A percentile compares a stretch with the other conserved stretches of the same genome.
Conservation (phyloP, 2,113 vertebrate genomes). For the Chitala chitala region DNA sequence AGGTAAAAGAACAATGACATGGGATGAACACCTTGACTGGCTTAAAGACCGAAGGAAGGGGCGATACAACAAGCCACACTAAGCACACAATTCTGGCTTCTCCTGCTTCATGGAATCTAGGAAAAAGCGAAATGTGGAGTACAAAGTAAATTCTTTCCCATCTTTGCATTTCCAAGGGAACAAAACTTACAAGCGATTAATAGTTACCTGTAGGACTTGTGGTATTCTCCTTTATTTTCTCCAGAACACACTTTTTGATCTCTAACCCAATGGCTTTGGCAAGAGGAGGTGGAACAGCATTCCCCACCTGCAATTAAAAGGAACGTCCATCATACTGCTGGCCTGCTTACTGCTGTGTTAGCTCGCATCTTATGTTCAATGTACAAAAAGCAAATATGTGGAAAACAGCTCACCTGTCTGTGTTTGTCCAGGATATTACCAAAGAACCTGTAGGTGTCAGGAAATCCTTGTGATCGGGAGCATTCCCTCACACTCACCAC, state of each 20-base stretch:
- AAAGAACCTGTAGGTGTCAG: constrained; percentile 87
- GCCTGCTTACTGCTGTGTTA: too few species aligned
- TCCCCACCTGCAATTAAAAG: constrained; percentile 69
- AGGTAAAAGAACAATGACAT: constrained; percentile 12
- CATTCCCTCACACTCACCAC: constrained; percentile 94
- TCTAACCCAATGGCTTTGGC: constrained; percentile 87
- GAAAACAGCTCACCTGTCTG: constrained; percentile 71
- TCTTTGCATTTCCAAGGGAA: neutral
- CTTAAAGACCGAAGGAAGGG: constrained; percentile 34
- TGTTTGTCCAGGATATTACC: constrained; percentile 93
- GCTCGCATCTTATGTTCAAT: too few species aligned
- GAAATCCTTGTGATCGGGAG: constrained; percentile 90
- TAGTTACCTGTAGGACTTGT: constrained; percentile 52
- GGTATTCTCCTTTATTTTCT: constrained; percentile 66
- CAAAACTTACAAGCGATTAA: neutral
- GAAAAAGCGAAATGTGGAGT: neutral
- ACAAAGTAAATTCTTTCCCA: neutral
- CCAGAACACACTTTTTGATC: constrained; percentile 71
- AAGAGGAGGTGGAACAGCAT: constrained; percentile 86
- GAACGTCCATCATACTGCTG: too few species aligned
- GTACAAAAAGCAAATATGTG: too few species aligned
- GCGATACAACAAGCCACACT: constrained; percentile 32
- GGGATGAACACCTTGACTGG: constrained; percentile 29
- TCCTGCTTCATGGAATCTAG: constrained; percentile 65
- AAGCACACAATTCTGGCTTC: constrained; percentile 65